Evolutionary conservation across 2,888 invertebrate genomes (phyloP), one percentile per base, ranked within the genome.

Genomic region (Eupithecia subfuscata): DNA sequence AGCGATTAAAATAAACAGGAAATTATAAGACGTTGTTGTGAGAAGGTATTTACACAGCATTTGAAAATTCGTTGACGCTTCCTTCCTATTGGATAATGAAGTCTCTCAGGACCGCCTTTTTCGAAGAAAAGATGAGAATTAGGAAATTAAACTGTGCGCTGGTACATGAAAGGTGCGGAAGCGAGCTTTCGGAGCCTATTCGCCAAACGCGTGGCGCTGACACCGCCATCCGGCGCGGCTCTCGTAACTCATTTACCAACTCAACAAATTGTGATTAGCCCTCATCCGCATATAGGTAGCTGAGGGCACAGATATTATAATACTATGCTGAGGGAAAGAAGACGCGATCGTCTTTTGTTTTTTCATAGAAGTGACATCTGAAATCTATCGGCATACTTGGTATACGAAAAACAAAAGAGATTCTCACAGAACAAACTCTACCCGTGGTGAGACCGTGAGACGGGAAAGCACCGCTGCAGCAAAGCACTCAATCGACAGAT

Each of bases 61-160:
- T 89, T 89, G 87, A 89, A 87, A 87, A 87, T 88, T 88, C 86
- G 88, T 85, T 88, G 89, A 88, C 89, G 88, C 85, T 72, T 82
- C 89, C 91, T 94, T 94, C 94, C 94, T 93, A 93, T 94, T 92
- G 85, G 90, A 92, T 92, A 91, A 94, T 92, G 89, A 91, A 92
- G 88, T 91, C 90, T 86, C 82, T 86, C 85, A 86, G 84, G 85
- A 87, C 85, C 86, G 89, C 88, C 91, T 90, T 90, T 92, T 88
- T 89, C 83, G 86, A 84, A 86, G 86, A 89, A 89, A 87, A 88
- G 92, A 91, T 91, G 88, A 87, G 90, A 92, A 93, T 94, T 93
- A 92, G 93, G 93, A 94, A 94, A 94, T 94, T 94, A 93, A 90
- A 90, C 88, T 90, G 88, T 84, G 84, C 84, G 84, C 84, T 85